Evolutionary conservation across 2,888 invertebrate genomes (phyloP).

Genomic region (Nomada flava): DNA sequence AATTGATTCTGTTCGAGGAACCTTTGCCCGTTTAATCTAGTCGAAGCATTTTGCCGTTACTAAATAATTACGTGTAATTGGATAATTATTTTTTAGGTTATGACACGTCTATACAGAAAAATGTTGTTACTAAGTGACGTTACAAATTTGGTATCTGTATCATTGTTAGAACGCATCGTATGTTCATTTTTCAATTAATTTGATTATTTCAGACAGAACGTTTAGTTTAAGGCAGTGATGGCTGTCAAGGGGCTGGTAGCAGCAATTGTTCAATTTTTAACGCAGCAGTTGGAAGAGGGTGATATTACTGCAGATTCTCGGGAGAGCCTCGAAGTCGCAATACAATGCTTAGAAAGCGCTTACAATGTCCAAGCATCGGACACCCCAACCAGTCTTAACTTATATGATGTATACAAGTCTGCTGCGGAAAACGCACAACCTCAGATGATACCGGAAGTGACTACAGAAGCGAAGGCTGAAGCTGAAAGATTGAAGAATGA

Average conservation of each 20-base stretch:
- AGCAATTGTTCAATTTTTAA: conserved; percentile 86
- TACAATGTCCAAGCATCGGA: conserved; percentile 89
- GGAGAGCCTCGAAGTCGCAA: conserved; percentile 96
- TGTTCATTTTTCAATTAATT: background rate
- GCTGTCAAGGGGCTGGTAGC: conserved; percentile 84
- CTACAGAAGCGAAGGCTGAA: conserved; percentile 86
- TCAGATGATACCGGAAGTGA: conserved; percentile 78
- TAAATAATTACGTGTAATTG: background rate
- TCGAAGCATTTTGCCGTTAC: background rate
- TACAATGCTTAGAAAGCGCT: conserved; percentile 97
- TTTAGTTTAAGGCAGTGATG: conserved; percentile 70
- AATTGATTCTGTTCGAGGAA: background rate
- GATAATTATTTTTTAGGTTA: conserved; percentile 49
- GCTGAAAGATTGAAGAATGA: conserved; percentile 95
- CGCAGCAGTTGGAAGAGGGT: conserved; percentile 85
- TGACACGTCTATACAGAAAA: conserved; percentile 44
- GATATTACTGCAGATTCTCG: conserved; percentile 84
- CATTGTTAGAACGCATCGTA: background rate
- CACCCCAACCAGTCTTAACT: conserved; percentile 81
- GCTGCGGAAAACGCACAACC: conserved; percentile 73
- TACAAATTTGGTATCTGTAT: background rate
- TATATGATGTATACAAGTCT: conserved; percentile 84
- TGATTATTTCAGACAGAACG: conserved; percentile 33
- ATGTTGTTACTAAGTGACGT: background rate
- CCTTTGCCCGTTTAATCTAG: background rate